Evolutionary conservation across 2,113 vertebrate genomes (phyloP), one percentile per base, ranked within the genome.

Genomic region (Phocoena phocoena): DNA sequence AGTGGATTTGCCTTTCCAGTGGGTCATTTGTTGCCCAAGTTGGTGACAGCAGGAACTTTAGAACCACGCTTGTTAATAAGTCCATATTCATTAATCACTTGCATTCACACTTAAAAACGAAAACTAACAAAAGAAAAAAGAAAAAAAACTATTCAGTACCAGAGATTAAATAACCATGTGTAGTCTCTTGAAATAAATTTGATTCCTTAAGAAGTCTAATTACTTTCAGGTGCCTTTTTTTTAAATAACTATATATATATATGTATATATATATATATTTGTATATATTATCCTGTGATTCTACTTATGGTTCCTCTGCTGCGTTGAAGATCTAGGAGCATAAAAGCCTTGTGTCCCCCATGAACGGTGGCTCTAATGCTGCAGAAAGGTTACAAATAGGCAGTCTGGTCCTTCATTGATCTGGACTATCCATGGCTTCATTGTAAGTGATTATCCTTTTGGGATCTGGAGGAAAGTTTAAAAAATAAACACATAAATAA

Each of bases 371-470:
- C 99, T 98, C 98, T 98, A 98, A 98, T 98, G 98, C 99, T 99
- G 99, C 98, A 98, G 98, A 99, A 99, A 99, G 98, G 98, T 98
- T 98, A 98, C 74, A 93, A 98, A 98, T 97, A 98, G 98, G 98
- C 98, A 98, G 98, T 98, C 98, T 98, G 98, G 92, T 98, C 97
- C 98, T 98, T 99, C 99, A 99, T 99, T 99, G 99, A 99, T 99
- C 98, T 98, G 99, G 99, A 98, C 98, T 98, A 97, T 99, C 99
- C 99, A 99, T 99, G 99, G 99, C 99, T 99, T 99, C 99, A 96
- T 99, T 98, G 89, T 99, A 99, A 98, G 99, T 99, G 98, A 99
- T 99, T 99, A 99, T 99, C 99, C 99, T 99, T 99, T 99, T 99
- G 99, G 99, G 99, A 99, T 99, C 99, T 99, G 96, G 50, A 96